Percentiles rank a stretch among this genome's conserved stretches.
These are phyloP conservation scores for Pogonophryne albipinna DNA, from an alignment of 2,797 vertebrate genomes.

Conservation along the genomic window DNA sequence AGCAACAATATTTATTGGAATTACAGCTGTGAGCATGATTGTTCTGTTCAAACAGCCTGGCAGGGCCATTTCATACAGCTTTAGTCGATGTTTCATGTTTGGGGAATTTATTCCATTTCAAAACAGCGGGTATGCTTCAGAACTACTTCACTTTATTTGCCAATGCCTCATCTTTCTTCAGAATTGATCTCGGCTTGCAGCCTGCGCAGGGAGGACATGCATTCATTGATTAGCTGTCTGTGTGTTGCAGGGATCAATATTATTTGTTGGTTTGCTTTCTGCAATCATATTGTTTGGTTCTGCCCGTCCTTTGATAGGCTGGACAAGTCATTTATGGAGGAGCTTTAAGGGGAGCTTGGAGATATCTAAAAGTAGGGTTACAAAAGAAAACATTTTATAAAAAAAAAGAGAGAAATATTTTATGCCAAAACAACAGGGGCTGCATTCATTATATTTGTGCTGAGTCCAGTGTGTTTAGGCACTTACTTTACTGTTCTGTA, in stretches of 20 bases:
- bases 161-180: slow-evolving; percentile 80
- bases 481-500: background rate
- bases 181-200: slow-evolving; percentile 82
- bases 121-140: slow-evolving; percentile 71
- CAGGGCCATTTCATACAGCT: slow-evolving; percentile 57
- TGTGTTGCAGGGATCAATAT: slow-evolving; percentile 80
- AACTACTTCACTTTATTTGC: slow-evolving; percentile 80
- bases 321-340: slow-evolving; percentile 73
- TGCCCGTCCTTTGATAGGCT: slow-evolving; percentile 68
- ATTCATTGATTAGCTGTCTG: slow-evolving; percentile 85
- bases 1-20: slow-evolving; percentile 56
- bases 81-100: slow-evolving; percentile 65
- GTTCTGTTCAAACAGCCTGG: slow-evolving; percentile 48
- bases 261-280: slow-evolving; percentile 84
- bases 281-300: slow-evolving; percentile 84
- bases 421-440: background rate
- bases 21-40: slow-evolving; percentile 51
- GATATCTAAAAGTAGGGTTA: background rate
- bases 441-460: background rate
- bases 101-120: slow-evolving; percentile 70
- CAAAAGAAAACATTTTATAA: background rate
- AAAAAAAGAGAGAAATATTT: background rate
- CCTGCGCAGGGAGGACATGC: slow-evolving; percentile 78
- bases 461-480: background rate
- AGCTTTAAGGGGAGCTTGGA: slow-evolving; percentile 20